Evolutionary conservation across 2,113 vertebrate genomes (phyloP).

Genomic region (Prietella phreatophila): DNA sequence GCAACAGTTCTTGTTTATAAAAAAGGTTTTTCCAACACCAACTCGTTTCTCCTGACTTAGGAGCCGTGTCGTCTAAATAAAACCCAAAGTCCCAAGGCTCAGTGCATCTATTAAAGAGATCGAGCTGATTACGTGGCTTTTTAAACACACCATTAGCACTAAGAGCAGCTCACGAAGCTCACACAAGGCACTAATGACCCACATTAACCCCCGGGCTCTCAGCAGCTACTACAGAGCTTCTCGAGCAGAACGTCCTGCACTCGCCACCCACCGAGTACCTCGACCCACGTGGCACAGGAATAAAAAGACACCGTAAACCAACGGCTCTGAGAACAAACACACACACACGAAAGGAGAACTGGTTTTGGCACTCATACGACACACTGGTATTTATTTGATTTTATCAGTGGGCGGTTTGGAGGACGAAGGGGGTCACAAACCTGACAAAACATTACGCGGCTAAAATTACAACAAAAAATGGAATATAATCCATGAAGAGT

Average conservation of each 20-base stretch:
- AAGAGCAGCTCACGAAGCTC: slow-evolving; percentile 40
- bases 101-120: slow-evolving; percentile 44
- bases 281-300: neutral
- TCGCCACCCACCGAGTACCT: slow-evolving; percentile 1
- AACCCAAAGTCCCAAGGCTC: slow-evolving; percentile 19
- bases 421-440: slow-evolving; percentile 41
- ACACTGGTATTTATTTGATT: slow-evolving; percentile 36
- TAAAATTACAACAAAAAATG: slow-evolving; percentile 7
- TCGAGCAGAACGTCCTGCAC: slow-evolving; percentile 34
- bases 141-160: slow-evolving; percentile 52
- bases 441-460: slow-evolving; percentile 48
- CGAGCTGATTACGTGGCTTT: slow-evolving; percentile 42
- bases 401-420: slow-evolving; percentile 39
- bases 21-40: neutral
- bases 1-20: neutral
- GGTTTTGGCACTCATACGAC: neutral
- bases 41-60: neutral
- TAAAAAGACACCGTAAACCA: neutral
- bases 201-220: slow-evolving; percentile 40
- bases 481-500: neutral
- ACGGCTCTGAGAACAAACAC: neutral
- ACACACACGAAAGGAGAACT: neutral
- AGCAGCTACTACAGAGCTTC: slow-evolving; percentile 24
- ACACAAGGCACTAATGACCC: slow-evolving; percentile 47
- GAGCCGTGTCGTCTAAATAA: slow-evolving; percentile 37